Percentiles rank a stretch among this genome's conserved stretches.
Evolutionary conservation across 2,888 invertebrate genomes (phyloP).

Genomic region (Oegoconia quadripuncta): DNA sequence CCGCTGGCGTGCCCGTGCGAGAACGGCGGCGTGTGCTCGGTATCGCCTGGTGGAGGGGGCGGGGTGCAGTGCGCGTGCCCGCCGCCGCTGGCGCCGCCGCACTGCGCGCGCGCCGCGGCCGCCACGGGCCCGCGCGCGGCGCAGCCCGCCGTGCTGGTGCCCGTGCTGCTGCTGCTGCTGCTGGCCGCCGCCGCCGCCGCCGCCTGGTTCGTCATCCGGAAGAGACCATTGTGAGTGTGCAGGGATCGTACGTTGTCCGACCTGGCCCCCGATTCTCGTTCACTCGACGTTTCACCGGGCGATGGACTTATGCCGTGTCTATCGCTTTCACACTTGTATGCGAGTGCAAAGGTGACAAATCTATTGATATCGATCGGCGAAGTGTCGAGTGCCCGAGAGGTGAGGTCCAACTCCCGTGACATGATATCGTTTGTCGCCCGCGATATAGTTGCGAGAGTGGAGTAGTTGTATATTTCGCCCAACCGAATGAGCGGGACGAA

Average conservation of each 20-base stretch:
- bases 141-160: constrained; percentile 88
- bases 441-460: no score
- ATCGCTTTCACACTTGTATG: no score
- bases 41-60: constrained; percentile 66
- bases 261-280: not conserved
- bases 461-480: no score
- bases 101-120: constrained; percentile 81
- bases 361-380: no score
- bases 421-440: no score
- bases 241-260: not conserved
- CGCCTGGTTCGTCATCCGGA: constrained; percentile 89
- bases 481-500: no score
- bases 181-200: constrained; percentile 86
- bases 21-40: constrained; percentile 89
- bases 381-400: no score
- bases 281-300: no score
- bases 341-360: no score
- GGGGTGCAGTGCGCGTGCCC: constrained; percentile 83
- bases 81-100: constrained; percentile 82
- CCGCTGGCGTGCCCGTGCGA: constrained; percentile 85
- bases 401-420: no score
- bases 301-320: no score
- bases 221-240: constrained; percentile 89
- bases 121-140: constrained; percentile 78
- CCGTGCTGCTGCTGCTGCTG: constrained; percentile 88